Evolutionary conservation across 2,888 invertebrate species (phyloP).

Genomic region (Brenthis ino): DNA sequence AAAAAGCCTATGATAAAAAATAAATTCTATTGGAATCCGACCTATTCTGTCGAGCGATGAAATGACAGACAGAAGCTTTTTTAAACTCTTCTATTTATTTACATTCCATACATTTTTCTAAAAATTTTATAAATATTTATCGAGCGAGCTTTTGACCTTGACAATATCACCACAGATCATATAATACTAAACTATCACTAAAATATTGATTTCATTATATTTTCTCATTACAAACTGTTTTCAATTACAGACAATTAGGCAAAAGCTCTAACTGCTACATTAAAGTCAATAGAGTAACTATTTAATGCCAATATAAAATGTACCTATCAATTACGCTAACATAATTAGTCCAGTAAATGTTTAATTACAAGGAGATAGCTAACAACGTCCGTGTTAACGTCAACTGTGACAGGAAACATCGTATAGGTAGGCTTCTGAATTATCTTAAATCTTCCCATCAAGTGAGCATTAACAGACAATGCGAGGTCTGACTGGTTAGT

Average conservation of each 20-base stretch:
- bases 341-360: conserved; percentile 10
- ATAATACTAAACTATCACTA: no score
- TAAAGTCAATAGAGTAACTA: background rate
- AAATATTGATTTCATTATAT: no score
- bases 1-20: no score
- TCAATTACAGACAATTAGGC: background rate
- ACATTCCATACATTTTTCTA: no score
- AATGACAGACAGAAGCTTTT: no score
- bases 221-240: no score
- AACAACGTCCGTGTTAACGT: conserved; percentile 27
- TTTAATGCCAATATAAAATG: conserved; percentile 20
- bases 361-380: conserved; percentile 14
- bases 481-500: background rate
- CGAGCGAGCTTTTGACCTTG: no score
- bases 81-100: no score
- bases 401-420: conserved; percentile 22
- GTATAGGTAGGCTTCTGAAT: conserved; percentile 23
- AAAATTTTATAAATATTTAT: no score
- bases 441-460: conserved; percentile 30
- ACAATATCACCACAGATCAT: no score
- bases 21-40: no score
- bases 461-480: conserved; percentile 16
- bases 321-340: background rate
- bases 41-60: no score
- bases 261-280: background rate